Evolutionary conservation across 2,888 invertebrate species (phyloP).

Genomic region (Drosophila melanosoma): DNA sequence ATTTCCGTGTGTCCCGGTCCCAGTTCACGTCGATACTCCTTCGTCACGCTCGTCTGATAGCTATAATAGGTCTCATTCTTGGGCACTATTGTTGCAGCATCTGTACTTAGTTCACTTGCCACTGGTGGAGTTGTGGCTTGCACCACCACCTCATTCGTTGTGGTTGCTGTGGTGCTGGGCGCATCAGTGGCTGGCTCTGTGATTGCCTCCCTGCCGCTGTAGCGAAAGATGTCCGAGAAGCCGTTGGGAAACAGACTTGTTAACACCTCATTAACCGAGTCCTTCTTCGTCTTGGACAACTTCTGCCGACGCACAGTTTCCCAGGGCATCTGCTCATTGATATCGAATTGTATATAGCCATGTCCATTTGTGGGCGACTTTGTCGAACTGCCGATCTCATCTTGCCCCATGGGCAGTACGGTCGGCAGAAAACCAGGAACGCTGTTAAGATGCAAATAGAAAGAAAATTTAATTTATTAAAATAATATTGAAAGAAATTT

Average conservation of each 20-base stretch:
- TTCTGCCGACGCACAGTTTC: constrained; percentile 22
- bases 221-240: constrained; percentile 82
- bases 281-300: constrained; percentile 38
- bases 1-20: constrained; percentile 80
- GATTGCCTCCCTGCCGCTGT: constrained; percentile 66
- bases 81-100: neutral
- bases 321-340: constrained; percentile 65
- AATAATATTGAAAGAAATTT: neutral
- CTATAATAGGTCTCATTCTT: constrained; percentile 70
- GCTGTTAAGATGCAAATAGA: constrained; percentile 20
- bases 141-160: constrained; percentile 41
- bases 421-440: constrained; percentile 59
- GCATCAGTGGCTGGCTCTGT: constrained; percentile 37
- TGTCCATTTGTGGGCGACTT: constrained; percentile 63
- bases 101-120: constrained; percentile 14
- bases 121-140: constrained; percentile 28
- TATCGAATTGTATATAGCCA: constrained; percentile 79
- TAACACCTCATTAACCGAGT: constrained; percentile 80
- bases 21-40: constrained; percentile 75
- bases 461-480: neutral
- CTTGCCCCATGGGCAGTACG: constrained; percentile 6
- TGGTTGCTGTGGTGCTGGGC: constrained; percentile 35
- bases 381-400: constrained; percentile 4
- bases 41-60: constrained; percentile 73
- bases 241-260: constrained; percentile 81